Base-by-base conservation (phyloP, 2,888 invertebrate species). In the Diaprepes abbreviatus region DNA sequence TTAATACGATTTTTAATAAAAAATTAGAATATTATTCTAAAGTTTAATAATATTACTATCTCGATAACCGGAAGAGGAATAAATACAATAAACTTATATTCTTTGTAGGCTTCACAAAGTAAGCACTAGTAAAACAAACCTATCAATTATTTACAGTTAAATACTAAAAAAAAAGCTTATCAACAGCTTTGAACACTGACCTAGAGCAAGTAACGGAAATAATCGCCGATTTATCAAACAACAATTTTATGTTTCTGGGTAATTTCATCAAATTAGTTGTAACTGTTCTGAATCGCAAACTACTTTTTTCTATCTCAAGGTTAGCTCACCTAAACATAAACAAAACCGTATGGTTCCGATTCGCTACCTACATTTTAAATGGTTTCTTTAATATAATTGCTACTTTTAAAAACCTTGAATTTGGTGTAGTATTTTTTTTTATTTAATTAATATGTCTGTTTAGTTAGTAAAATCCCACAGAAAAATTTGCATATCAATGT, bases 311-410 rank as follows among this genome's bases (percentile, higher is more conserved):
- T 50, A 31, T 28, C 28, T 28, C 28, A 50, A 50, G 48, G 48
- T 50, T 50, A 14, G 28, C 16, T 50, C 28, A 14, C 28, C 14
- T 24, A 62, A 50, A 62, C 24, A 33, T 12, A 54, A 38, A 52
- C 40, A 43, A 63, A 48, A 54, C 38, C 52, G 28, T 54, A 31
- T 28, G 38, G 54, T 63, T 63, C 24, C 40, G 52, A 40, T 62
- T 38, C 63, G 40, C 54, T 54, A 54, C 63, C 63, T 40, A 40
- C 63, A 35, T n/a, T 36, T 52, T 12, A 24, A 63, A 31, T 54
- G 52, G 54, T 19, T 38, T 48, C 35, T 60, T 52, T 54, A 10
- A 63, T 54, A 50, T 35, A 45, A 38, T 50, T 19, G n/a, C n/a
- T n/a, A 21, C 12, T 45, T 10, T 19, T 10, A 2, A 7, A 14